Conservation (phyloP, 64 coral and sea anemone species). For the Actinia tenebrosa region DNA sequence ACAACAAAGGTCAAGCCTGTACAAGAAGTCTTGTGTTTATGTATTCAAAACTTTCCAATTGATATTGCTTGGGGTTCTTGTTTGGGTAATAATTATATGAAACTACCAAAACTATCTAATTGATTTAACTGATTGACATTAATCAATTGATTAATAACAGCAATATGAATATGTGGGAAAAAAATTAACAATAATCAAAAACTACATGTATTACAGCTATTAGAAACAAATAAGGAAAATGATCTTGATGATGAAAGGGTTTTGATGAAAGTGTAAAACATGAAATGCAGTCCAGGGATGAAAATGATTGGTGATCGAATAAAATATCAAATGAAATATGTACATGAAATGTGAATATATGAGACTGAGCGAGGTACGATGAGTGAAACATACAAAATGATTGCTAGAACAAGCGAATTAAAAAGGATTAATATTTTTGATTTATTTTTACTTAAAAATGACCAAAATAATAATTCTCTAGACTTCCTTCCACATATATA, state of each 20-base stretch:
- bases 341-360: constrained; percentile 5
- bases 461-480: constrained; percentile 7
- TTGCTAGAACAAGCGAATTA: not conserved
- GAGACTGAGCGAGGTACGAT: not conserved
- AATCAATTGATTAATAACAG: not conserved
- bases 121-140: not conserved
- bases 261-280: not conserved
- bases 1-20: no score
- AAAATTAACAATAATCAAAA: no score
- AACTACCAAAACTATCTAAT: not conserved
- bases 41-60: no score
- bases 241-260: not conserved
- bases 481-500: not conserved
- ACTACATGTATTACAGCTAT: not conserved
- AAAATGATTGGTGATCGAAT: constrained; percentile 1
- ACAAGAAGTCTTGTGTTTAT: no score
- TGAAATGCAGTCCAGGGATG: not conserved
- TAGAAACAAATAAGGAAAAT: not conserved
- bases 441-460: constrained; percentile 3
- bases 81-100: no score
- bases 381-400: not conserved
- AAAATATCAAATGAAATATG: constrained; percentile 6
- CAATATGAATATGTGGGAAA: not conserved
- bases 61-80: no score
- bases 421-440: not conserved